Base-by-base conservation (phyloP, 2,888 invertebrate species). In the Ramazzottius varieornatus region DNA sequence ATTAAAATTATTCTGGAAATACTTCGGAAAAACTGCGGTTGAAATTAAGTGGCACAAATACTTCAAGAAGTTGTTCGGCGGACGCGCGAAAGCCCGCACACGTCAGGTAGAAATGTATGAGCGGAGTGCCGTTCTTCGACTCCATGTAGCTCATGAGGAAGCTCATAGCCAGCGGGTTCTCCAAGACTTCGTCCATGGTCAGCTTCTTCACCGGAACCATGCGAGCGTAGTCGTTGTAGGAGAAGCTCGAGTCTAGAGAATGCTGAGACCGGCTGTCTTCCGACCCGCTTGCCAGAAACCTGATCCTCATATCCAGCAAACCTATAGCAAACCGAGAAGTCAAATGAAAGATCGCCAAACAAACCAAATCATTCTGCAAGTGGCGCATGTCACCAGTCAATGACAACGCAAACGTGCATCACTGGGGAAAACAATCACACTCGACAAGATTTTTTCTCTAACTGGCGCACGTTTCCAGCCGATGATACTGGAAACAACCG, bases 131-230 rank as follows among this genome's bases (percentile, higher is more conserved):
- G 54, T 29, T 54, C 54, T 54, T 54, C n/a, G 54, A 24, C 24
- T 54, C 54, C 54, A 54, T 54, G 24, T 54, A 54, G 29, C 24
- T 54, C 54, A 54, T 54, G 20, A 54, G 24, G 24, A 54, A 54
- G 54, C 54, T 54, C 54, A 54, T 4, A 29, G 54, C 54, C 4
- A 54, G 20, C 16, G 54, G 24, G 24, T 54, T 54, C 4, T 54
- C 54, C 54, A 54, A 29, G 54, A 54, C 54, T 54, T 54, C 54
- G 20, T 54, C 54, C 54, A 54, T 16, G 4, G n/a, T 54, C n/a
- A 29, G 54, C 29, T 29, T 16, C 29, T 54, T 54, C 8, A 54
- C 54, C 29, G 54, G 54, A 16, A 54, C 54, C 54, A 54, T 54
- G 13, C 54, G 13, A 29, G 54, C 54, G 54, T 24, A 54, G 29